Evolutionary conservation across 2,797 vertebrate genomes (phyloP).

Genomic region (Ceryle rudis): DNA sequence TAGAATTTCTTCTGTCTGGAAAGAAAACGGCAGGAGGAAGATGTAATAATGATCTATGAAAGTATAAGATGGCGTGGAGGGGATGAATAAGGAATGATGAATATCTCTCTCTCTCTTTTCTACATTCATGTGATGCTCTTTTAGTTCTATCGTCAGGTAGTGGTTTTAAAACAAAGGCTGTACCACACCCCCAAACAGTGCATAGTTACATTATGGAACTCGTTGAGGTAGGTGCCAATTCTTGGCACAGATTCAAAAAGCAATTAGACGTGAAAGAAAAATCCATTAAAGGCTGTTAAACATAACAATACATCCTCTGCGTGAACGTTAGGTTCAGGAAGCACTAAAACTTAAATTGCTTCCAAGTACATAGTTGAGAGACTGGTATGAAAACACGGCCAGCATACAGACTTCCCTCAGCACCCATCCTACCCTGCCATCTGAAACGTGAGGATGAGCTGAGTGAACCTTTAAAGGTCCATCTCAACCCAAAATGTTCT

Average conservation of each 20-base stretch:
- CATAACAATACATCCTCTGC: slow-evolving; percentile 66
- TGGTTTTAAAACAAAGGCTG: slow-evolving; percentile 57
- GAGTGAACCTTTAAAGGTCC: not conserved
- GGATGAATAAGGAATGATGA: slow-evolving; percentile 60
- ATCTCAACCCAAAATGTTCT: not conserved
- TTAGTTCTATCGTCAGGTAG: slow-evolving; percentile 24
- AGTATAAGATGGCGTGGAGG: not conserved
- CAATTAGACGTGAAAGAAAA: slow-evolving; percentile 63
- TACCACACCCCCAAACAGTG: not conserved
- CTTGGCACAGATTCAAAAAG: slow-evolving; percentile 61
- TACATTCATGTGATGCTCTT: slow-evolving; percentile 28
- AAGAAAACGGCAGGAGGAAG: slow-evolving; percentile 37
- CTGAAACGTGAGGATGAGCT: not conserved
- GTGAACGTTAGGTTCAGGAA: slow-evolving; percentile 46
- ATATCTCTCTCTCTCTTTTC: slow-evolving; percentile 11
- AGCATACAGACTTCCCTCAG: not conserved
- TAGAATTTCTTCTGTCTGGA: slow-evolving; percentile 34
- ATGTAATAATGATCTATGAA: slow-evolving; percentile 51
- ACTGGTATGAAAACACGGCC: not conserved
- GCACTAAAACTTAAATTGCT: slow-evolving; percentile 54
- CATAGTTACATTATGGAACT: not conserved
- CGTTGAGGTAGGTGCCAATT: slow-evolving; percentile 42
- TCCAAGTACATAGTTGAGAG: not conserved
- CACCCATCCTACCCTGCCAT: not conserved
- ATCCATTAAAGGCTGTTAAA: slow-evolving; percentile 72